Conservation (phyloP, 2,797 vertebrate genomes). For the Anguilla anguilla region DNA sequence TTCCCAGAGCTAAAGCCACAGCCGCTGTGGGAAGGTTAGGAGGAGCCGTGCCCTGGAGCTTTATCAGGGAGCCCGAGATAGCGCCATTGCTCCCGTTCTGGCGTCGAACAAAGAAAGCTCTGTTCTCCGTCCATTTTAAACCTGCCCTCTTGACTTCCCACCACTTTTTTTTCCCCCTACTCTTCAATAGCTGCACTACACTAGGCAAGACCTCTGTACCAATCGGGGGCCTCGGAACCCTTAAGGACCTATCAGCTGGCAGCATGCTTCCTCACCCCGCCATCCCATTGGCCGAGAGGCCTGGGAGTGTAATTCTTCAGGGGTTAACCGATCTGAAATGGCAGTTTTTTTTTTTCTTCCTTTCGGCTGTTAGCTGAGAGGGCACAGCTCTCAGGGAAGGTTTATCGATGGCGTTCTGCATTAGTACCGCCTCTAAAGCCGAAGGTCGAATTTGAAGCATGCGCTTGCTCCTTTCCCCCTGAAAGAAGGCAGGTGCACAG, state of each 20-base stretch:
- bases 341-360: constrained; percentile 33
- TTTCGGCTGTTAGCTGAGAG: constrained; percentile 9
- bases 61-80: neutral
- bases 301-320: constrained; percentile 44
- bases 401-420: constrained; percentile 53
- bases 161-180: constrained; percentile 45
- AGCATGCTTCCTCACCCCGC: constrained; percentile 23
- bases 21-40: neutral
- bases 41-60: neutral
- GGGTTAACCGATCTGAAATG: constrained; percentile 49
- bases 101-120: constrained; percentile 56
- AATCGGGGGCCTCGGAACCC: constrained; percentile 53
- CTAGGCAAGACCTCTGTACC: constrained; percentile 39
- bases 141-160: constrained; percentile 36
- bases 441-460: constrained; percentile 11
- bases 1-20: neutral
- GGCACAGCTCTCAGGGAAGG: constrained; percentile 43
- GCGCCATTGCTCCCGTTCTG: constrained; percentile 26
- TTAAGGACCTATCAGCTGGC: constrained; percentile 46
- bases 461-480: neutral
- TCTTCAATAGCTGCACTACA: constrained; percentile 54
- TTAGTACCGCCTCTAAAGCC: neutral
- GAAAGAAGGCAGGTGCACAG: neutral
- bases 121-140: constrained; percentile 45
- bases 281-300: constrained; percentile 51